Evolutionary conservation across 2,888 invertebrate species (phyloP).

Genomic region (Eurois occulta): DNA sequence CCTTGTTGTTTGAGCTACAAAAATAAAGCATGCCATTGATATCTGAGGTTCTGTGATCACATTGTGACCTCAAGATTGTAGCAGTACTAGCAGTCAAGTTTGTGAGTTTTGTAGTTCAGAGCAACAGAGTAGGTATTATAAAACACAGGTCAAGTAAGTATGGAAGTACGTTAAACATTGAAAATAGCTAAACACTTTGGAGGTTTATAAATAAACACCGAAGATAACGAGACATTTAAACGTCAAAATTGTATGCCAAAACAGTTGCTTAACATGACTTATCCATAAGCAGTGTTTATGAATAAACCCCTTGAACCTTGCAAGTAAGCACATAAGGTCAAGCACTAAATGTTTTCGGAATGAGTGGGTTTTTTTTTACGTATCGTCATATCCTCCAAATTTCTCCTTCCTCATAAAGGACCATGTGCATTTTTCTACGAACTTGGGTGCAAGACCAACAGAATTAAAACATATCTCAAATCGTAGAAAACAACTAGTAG

Average conservation of each 20-base stretch:
- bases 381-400: background rate
- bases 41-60: background rate
- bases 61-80: no score
- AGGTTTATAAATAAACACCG: background rate
- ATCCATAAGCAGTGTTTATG: background rate
- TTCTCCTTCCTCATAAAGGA: background rate
- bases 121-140: background rate
- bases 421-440: background rate
- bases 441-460: background rate
- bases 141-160: background rate
- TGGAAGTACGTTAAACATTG: background rate
- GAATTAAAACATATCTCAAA: background rate
- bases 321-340: background rate
- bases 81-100: background rate
- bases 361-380: background rate
- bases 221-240: background rate
- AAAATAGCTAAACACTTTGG: background rate
- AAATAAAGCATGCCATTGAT: constrained; percentile 33
- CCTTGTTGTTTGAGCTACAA: constrained; percentile 22
- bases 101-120: background rate
- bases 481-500: background rate
- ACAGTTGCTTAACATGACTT: background rate
- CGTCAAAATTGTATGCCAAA: background rate
- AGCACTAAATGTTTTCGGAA: background rate
- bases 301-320: background rate